Base-by-base conservation (phyloP, 2,797 vertebrate species). In the Remorina albescens region DNA sequence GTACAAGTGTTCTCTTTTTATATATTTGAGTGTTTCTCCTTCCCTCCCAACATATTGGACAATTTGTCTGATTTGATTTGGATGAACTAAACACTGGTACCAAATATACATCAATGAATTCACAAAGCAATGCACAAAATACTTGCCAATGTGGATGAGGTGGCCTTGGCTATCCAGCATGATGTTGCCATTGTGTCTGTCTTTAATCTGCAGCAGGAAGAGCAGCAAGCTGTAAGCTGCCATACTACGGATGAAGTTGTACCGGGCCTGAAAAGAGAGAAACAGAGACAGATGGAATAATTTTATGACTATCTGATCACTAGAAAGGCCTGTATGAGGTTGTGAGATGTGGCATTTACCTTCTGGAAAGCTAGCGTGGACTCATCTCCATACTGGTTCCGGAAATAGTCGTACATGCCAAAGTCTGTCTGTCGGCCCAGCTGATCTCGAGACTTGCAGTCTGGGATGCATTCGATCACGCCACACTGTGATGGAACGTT, bases 401-500 rank as follows among this genome's bases (percentile, higher is more conserved):
- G 96, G 87, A 99, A 99, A 86, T 98, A 99, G 88, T 99, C 98
- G 0, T 99, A 99, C 97, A 99, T 99, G 84, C 97, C 97, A 0
- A 97, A 98, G 90, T 99, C 98, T 0, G 98, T 99, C 92, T 99
- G 98, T 63, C 98, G 94, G 72, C 98, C 98, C 79, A 99, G 95
- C 90, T 99, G 97, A 93, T 99, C 97, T 25, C 98, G 95, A 46
- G 98, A 99, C 37, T 98, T 99, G 65, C 98, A 99, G 92, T 99
- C 96, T 0, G 98, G 98, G 89, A 99, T 99, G 93, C 97, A 98
- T 86, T 99, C 97, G 2, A 99, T 99, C 73, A 99, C 97, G 1
- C 97, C 98, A 1, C 98, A 99, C 98, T 92, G 70, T 19, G 66
- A 47, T 11, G 67, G 8, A n/a, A n/a, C n/a, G n/a, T n/a, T n/a